Base-by-base conservation (phyloP, 2,113 vertebrate genomes). In the Saiga tatarica region DNA sequence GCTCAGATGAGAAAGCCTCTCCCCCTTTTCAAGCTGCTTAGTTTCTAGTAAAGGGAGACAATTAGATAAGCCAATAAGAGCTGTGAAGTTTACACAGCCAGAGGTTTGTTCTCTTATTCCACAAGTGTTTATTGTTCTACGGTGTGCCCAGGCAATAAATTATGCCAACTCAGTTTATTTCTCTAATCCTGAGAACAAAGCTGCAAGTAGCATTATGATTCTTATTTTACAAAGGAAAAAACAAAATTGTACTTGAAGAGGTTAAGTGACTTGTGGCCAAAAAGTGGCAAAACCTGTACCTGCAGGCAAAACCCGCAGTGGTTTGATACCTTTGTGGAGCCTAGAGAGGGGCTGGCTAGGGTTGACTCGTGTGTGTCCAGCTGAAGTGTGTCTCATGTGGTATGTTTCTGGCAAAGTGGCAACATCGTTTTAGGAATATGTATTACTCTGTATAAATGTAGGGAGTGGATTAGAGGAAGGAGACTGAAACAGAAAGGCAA, bases 91-190 rank as follows among this genome's bases (percentile, higher is more conserved):
- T 88, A 95, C 60, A 42, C 71, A 95, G 89, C 86, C 89, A 93
- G 57, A 57, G n/a, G 87, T 21, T 91, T 95, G 50, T 88, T 95
- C 33, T 93, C 9, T 84, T 87, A 84, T 62, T 89, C 30, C 5
- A 89, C 36, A 76, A 62, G 11, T 85, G 62, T 74, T 89, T 92
- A 64, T 55, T 91, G n/a, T 82, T 83, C 36, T 90, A 26, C 7
- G 55, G 5, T 64, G 28, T 67, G 42, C 30, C 9, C 15, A 86
- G 12, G 14, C 47, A 52, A 81, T 81, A 81, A 12, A 81, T 33
- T 95, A 97, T 74, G 53, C 60, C 76, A 90, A 36, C 45, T 76
- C 26, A 93, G 36, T 39, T 88, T 55, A 89, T 94, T 95, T 60
- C 12, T 87, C 17, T 85, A 85, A 71, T 7, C 17, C 12, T 7